Conservation (phyloP, 2,797 vertebrate genomes). For the Pipistrellus pygmaeus region DNA sequence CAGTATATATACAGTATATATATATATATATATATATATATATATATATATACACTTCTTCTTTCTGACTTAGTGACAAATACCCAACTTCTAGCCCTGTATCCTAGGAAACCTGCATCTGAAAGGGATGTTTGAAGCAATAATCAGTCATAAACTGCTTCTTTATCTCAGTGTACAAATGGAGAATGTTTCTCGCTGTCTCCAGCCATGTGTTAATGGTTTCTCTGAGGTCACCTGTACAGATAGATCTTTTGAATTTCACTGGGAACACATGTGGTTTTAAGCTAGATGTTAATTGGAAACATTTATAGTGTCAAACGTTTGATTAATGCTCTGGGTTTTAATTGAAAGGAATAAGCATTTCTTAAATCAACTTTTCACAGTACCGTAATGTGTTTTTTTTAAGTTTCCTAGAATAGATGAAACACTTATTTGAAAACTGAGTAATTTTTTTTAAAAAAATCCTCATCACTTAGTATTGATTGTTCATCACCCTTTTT, state of each 20-base stretch:
- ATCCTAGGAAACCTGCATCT: neutral
- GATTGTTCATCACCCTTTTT: conserved; percentile 63
- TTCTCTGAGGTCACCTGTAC: conserved; percentile 86
- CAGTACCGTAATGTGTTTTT: conserved; percentile 35
- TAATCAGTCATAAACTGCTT: conserved; percentile 65
- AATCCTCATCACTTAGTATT: conserved; percentile 36
- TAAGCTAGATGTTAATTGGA: conserved; percentile 88
- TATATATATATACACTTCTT: neutral
- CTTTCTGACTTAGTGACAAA: neutral
- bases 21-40: too few relatives aligned
- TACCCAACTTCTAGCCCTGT: neutral
- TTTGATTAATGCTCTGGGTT: conserved; percentile 85
- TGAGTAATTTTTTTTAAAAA: conserved; percentile 18
- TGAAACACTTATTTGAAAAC: conserved; percentile 74
- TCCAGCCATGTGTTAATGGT: conserved; percentile 83
- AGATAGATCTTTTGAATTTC: conserved; percentile 79
- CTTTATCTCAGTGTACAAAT: conserved; percentile 76
- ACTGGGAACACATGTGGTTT: conserved; percentile 86
- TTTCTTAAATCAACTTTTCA: conserved; percentile 77
- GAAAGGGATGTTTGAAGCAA: conserved; percentile 24
- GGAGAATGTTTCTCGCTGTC: conserved; percentile 76
- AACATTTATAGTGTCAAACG: conserved; percentile 86
- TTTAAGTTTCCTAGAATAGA: neutral
- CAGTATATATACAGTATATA: too few relatives aligned
- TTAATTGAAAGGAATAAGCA: conserved; percentile 85